A percentile compares a stretch with the other conserved stretches of the same genome.
Conservation (phyloP, 1,140 invertebrate species). For the Drepana arcuata region DNA sequence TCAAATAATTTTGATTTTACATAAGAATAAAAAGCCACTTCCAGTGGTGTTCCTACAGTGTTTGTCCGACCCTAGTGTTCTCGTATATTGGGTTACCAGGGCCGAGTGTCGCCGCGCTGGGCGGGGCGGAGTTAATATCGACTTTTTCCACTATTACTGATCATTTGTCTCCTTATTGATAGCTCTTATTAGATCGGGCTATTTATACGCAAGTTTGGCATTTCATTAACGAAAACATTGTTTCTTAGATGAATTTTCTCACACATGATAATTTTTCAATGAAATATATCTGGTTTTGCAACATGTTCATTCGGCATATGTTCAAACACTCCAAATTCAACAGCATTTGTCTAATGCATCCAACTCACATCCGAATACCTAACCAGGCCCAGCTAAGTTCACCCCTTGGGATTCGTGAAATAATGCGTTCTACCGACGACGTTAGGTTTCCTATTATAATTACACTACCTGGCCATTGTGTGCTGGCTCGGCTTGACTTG, state of each 20-base stretch:
- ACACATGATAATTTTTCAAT: too few species aligned
- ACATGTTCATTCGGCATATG: too few species aligned
- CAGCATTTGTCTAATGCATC: too few species aligned
- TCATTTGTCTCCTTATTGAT: constrained; percentile 49
- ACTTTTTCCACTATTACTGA: constrained; percentile 40
- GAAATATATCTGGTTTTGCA: too few species aligned
- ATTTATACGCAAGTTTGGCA: not conserved
- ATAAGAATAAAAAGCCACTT: constrained; percentile 7
- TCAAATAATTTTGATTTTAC: too few species aligned
- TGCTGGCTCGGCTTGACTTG: too few species aligned
- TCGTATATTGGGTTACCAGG: constrained; percentile 60
- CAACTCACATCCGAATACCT: too few species aligned
- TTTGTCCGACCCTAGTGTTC: constrained; percentile 14
- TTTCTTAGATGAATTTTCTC: too few species aligned
- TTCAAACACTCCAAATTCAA: too few species aligned
- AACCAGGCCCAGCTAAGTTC: too few species aligned
- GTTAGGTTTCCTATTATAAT: constrained; percentile 34
- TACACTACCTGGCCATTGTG: constrained; percentile 38
- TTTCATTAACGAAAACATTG: not conserved
- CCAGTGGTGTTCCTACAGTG: constrained; percentile 11
- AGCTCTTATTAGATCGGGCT: constrained; percentile 32
- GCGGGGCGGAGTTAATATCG: constrained; percentile 29
- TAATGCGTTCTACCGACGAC: constrained; percentile 19
- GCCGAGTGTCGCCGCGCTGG: constrained; percentile 27
- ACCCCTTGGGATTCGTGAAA: constrained; percentile 5